Evolutionary conservation across 92 coral and sea anemone species (phyloP).

Genomic region (Scolanthus callimorphus): DNA sequence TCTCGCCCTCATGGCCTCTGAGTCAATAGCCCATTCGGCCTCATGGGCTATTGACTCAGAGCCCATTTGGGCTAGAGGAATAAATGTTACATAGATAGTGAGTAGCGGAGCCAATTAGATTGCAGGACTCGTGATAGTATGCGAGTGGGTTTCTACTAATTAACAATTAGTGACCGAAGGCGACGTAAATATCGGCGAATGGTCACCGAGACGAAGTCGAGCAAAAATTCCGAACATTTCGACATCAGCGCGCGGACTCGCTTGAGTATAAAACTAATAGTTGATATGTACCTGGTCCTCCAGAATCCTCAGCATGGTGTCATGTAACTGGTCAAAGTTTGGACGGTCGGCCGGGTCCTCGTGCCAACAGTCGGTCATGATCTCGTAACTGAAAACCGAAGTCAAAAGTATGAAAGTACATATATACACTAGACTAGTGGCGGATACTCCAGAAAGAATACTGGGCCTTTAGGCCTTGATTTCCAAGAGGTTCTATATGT

Average conservation of each 20-base stretch:
- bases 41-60: too few relatives aligned
- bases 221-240: too few relatives aligned
- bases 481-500: too few relatives aligned
- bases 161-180: too few relatives aligned
- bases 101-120: not conserved
- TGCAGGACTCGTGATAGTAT: not conserved
- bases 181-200: too few relatives aligned
- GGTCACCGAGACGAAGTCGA: too few relatives aligned
- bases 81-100: too few relatives aligned
- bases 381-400: not conserved
- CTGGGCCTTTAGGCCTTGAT: too few relatives aligned
- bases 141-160: not conserved
- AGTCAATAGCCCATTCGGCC: too few relatives aligned
- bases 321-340: not conserved
- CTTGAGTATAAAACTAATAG: not conserved
- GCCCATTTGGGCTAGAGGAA: too few relatives aligned
- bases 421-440: not conserved
- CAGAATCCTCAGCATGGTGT: slow-evolving; percentile 3
- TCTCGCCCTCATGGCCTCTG: too few relatives aligned
- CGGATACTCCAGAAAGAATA: too few relatives aligned
- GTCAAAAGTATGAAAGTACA: not conserved
- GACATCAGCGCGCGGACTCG: not conserved
- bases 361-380: not conserved
- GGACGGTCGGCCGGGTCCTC: slow-evolving; percentile 2
- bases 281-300: not conserved